Percentiles rank a stretch among this genome's conserved stretches.
Evolutionary conservation across 1,140 invertebrate species (phyloP).

Genomic region (Drosophila navojoa): DNA sequence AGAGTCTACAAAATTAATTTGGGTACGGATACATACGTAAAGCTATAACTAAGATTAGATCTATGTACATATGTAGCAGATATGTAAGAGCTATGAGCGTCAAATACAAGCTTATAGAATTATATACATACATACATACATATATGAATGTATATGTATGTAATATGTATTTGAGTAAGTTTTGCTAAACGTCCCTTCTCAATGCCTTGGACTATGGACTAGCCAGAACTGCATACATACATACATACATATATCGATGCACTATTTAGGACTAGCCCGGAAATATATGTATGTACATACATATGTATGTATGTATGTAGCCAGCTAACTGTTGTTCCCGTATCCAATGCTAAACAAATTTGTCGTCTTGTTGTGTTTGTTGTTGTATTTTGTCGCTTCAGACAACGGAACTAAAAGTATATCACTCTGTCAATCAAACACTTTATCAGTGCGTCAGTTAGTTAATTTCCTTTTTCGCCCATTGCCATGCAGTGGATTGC

Average conservation of each 20-base stretch:
- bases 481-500: slow-evolving; percentile 17
- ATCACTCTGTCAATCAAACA: slow-evolving; percentile 13
- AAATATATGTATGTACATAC: too few relatives aligned
- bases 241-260: too few relatives aligned
- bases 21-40: too few relatives aligned
- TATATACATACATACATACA: too few relatives aligned
- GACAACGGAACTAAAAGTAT: slow-evolving; percentile 7
- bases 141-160: neutral
- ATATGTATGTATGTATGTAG: too few relatives aligned
- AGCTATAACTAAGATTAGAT: too few relatives aligned
- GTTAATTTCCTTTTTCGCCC: slow-evolving; percentile 33
- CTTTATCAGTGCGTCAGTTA: neutral
- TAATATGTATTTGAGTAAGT: too few relatives aligned
- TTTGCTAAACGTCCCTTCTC: neutral
- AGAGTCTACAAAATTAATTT: neutral
- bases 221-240: neutral
- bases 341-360: slow-evolving; percentile 14
- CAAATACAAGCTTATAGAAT: too few relatives aligned
- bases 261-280: neutral
- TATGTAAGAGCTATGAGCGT: too few relatives aligned
- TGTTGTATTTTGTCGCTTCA: neutral
- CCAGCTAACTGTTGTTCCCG: neutral
- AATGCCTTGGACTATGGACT: neutral
- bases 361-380: neutral
- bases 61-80: too few relatives aligned